Percentiles rank a stretch among this genome's conserved stretches.
Conservation (phyloP, 2,113 vertebrate species). For the Talpa occidentalis region DNA sequence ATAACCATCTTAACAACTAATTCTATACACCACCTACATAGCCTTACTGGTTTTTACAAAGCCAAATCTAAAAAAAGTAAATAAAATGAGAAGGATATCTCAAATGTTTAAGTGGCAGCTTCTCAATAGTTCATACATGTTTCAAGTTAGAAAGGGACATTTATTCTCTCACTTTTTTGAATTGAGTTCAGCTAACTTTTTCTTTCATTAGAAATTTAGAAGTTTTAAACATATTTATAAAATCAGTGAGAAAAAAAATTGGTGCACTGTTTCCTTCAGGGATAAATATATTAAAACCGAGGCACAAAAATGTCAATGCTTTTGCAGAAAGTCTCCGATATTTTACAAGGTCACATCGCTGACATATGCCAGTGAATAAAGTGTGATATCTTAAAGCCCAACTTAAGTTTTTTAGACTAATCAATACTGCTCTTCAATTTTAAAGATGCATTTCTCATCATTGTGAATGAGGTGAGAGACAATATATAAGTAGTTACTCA, state of each 20-base stretch:
- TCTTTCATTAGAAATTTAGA: slow-evolving; percentile 19
- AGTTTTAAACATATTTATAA: slow-evolving; percentile 48
- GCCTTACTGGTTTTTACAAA: neutral
- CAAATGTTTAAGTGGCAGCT: neutral
- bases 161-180: slow-evolving; percentile 36
- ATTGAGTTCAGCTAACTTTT: neutral
- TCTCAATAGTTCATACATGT: neutral
- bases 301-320: neutral
- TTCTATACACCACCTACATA: neutral
- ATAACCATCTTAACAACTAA: neutral
- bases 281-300: neutral
- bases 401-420: slow-evolving; percentile 41
- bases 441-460: slow-evolving; percentile 34
- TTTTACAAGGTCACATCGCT: slow-evolving; percentile 35
- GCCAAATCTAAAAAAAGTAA: slow-evolving; percentile 10
- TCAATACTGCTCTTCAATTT: slow-evolving; percentile 35
- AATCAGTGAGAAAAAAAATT: neutral
- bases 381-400: slow-evolving; percentile 31
- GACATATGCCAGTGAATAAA: slow-evolving; percentile 1
- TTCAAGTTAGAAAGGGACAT: neutral
- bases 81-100: slow-evolving; percentile 14
- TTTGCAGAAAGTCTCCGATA: slow-evolving; percentile 10
- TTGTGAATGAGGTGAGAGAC: slow-evolving; percentile 49
- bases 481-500: neutral
- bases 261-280: neutral